Conservation (phyloP, 2,797 vertebrate genomes). For the Phalloptychus januarius region DNA sequence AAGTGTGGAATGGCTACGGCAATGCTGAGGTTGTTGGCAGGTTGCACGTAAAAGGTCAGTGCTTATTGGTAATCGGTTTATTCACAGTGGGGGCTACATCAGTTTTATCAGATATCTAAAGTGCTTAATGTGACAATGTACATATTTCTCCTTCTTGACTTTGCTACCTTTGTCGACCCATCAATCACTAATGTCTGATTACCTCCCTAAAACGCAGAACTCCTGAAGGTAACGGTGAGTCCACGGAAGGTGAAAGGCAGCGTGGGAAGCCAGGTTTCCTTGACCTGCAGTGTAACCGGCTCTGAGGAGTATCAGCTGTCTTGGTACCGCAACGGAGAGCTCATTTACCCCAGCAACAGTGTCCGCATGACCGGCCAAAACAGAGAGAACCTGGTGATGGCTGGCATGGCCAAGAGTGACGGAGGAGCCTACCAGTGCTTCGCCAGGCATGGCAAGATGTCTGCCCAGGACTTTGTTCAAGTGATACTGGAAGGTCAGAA, state of each 20-base stretch:
- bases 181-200: conserved; percentile 7
- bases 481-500: conserved; percentile 96
- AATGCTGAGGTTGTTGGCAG: conserved; percentile 92
- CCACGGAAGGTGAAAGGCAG: conserved; percentile 96
- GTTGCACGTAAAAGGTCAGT: conserved; percentile 95
- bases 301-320: conserved; percentile 93
- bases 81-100: not conserved
- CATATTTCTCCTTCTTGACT: not conserved
- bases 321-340: conserved; percentile 97
- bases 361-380: conserved; percentile 91
- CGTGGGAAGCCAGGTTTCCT: conserved; percentile 94
- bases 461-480: conserved; percentile 95
- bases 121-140: not conserved
- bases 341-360: conserved; percentile 92
- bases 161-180: not conserved
- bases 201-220: conserved; percentile 77
- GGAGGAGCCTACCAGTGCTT: conserved; percentile 99
- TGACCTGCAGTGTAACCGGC: conserved; percentile 92
- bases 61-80: not conserved
- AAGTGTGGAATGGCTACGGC: conserved; percentile 96
- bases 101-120: not conserved
- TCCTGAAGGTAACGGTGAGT: conserved; percentile 91
- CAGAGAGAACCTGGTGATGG: conserved; percentile 95
- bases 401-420: conserved; percentile 96
- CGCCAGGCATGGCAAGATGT: conserved; percentile 92